Evolutionary conservation across 2,113 vertebrate species (phyloP).

Genomic region (Rhabdornis inornatus): DNA sequence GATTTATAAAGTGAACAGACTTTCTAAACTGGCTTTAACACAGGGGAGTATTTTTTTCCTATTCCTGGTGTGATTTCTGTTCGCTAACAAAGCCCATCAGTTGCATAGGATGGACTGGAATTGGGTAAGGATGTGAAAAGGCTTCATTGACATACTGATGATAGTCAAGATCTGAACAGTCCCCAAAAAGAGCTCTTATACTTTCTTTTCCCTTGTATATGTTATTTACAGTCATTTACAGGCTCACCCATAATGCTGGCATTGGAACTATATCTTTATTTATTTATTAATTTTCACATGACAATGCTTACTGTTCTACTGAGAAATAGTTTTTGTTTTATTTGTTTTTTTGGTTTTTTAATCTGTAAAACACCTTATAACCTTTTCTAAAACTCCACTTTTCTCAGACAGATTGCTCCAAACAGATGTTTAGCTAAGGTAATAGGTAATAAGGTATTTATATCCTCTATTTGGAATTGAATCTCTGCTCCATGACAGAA

Average conservation of each 20-base stretch:
- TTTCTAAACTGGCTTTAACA: not conserved
- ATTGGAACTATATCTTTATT: not conserved
- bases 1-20: not conserved
- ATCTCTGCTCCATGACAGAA: not conserved
- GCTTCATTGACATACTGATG: rapidly evolving
- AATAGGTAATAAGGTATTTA: not conserved
- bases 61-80: not conserved
- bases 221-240: not conserved
- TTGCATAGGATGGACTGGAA: not conserved
- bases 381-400: not conserved
- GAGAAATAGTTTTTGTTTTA: not conserved
- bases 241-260: not conserved
- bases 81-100: not conserved
- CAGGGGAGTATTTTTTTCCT: not conserved
- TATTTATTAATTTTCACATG: not conserved
- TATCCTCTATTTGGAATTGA: not conserved
- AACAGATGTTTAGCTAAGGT: not conserved
- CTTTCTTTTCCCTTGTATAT: not conserved
- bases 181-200: not conserved
- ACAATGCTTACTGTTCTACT: not conserved
- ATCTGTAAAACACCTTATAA: not conserved
- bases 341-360: not conserved
- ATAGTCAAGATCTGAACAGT: not conserved
- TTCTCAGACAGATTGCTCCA: not conserved
- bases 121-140: not conserved